These are phyloP conservation scores for Cliona cf. orientalis DNA, from an alignment of 37 sponge, comb jelly and placozoan genomes.

Conservation along the genomic window DNA sequence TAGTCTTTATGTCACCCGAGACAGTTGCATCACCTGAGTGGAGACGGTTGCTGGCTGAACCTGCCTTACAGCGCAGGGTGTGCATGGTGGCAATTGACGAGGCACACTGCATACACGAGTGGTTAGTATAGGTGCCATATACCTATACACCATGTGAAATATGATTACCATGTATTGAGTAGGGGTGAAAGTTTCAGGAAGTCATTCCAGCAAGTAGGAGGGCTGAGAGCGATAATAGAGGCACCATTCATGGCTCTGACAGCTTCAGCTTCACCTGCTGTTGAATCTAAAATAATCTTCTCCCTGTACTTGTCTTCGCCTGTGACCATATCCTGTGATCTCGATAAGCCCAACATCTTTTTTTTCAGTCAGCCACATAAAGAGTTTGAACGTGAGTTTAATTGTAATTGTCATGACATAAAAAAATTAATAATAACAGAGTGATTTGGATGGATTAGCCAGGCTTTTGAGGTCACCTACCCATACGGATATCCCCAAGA, in stretches of 20 bases:
- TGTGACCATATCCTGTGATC: neutral
- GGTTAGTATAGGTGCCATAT: neutral
- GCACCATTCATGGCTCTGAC: slow-evolving; percentile 19
- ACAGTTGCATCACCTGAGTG: neutral
- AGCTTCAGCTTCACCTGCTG: slow-evolving; percentile 3
- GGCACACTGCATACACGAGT: slow-evolving; percentile 11
- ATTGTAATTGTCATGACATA: neutral
- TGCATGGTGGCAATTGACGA: slow-evolving; percentile 10
- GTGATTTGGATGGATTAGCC: slow-evolving; percentile 1
- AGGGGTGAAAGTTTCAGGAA: slow-evolving; percentile 5
- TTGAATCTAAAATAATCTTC: neutral
- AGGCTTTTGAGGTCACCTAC: neutral
- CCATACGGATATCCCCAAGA: neutral
- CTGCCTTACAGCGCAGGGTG: neutral
- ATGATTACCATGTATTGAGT: neutral
- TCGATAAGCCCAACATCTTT: slow-evolving; percentile 4
- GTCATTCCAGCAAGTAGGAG: neutral
- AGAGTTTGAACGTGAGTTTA: neutral
- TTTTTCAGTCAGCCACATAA: neutral
- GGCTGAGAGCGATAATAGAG: slow-evolving; percentile 1
- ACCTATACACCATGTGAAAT: neutral
- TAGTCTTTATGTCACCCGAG: slow-evolving; percentile 14
- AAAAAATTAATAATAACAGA: neutral
- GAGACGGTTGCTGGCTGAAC: neutral
- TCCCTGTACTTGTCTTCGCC: neutral